Evolutionary conservation across 2,113 vertebrate genomes (phyloP), one percentile per base, ranked within the genome.

Genomic region (Mesocricetus auratus): DNA sequence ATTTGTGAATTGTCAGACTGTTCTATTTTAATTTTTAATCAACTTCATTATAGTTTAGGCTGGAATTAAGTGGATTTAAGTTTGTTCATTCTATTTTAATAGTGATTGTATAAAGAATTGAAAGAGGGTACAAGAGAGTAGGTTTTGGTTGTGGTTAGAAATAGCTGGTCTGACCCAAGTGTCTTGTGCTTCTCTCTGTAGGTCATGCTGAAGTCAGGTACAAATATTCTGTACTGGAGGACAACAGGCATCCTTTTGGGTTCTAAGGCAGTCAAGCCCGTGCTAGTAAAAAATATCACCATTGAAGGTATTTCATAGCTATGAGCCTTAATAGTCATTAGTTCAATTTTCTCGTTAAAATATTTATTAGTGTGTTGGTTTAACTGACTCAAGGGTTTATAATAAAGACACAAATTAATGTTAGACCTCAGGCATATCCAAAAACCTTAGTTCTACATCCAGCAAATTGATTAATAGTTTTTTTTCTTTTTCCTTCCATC

Each of bases 191-290:
- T 97, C 5, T 95, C 83, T 31, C 98, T 98, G 16, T 87, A 99
- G 99, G 99, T 99, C 58, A 99, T 98, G 97, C 97, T 99, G 95
- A 99, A 99, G 97, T 99, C 99, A 69, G 99, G 99, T 39, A 99
- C 99, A 89, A 99, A 99, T 97, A 99, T 99, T 97, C 98, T 99
- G 1, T 99, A 99, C 98, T 99, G 99, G 99, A 99, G 99, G 97
- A 99, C 99, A 7, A 99, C 99, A 22, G 99, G 99, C 24, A 99
- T 99, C 94, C 98, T 99, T 22, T 98, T 99, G 98, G 99, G 99
- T 0, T 98, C 98, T 19, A 99, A 99, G 98, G 99, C 98, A 31
- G 99, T 99, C 93, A 99, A 99, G 94, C 99, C 99, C n/a, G 99
- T 99, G 78, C 96, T 99, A 86, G 98, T 99, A 95, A 99, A 99